phyloP scores from a whole-genome alignment of 2,888 invertebrate species.

The Dysmachus trigonus region DNA sequence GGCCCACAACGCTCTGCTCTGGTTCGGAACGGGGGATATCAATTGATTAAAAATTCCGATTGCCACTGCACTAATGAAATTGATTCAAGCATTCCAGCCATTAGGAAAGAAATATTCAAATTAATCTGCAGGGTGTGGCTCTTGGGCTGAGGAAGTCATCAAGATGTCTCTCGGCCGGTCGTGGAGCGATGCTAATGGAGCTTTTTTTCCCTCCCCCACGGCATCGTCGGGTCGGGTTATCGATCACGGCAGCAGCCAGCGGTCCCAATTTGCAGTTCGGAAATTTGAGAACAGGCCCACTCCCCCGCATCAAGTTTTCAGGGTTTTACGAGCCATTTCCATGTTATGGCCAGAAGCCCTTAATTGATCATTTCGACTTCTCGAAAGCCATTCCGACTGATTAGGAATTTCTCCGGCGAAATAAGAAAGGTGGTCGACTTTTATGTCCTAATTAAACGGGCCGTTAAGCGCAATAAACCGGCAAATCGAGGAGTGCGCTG shows the following conservation, averaged over 20 bases:
- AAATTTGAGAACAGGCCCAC: background rate
- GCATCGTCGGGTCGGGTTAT: background rate
- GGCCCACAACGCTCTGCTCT: background rate
- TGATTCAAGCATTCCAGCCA: constrained; percentile 37
- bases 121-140: constrained; percentile 30
- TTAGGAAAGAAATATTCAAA: constrained; percentile 37
- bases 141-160: constrained; percentile 7
- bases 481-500: background rate
- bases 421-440: background rate
- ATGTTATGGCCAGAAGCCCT: background rate
- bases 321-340: background rate
- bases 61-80: constrained; percentile 42
- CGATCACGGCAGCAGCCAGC: background rate
- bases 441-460: background rate
- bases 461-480: background rate
- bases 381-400: background rate
- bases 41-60: constrained; percentile 40
- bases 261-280: background rate
- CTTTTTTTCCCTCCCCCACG: background rate
- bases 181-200: background rate
- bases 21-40: background rate
- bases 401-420: background rate
- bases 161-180: background rate
- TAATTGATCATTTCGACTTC: constrained; percentile 3
- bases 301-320: background rate